Percentiles rank a stretch among this genome's conserved stretches.
phyloP scores from a whole-genome alignment of 2,888 invertebrate species.

The Prosopocoilus inquinatus region DNA sequence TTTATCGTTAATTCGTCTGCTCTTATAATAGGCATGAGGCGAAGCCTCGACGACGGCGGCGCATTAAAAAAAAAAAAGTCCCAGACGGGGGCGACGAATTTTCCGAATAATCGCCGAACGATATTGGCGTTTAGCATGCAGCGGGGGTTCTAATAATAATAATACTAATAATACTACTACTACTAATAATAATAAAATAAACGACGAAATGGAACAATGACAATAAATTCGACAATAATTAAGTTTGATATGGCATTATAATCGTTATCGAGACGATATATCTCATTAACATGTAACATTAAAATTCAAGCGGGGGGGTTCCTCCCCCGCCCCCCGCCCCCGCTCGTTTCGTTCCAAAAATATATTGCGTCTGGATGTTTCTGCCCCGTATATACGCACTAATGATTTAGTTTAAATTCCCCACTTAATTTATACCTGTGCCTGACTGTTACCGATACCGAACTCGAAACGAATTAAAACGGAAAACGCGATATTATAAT shows the following conservation, averaged over 20 bases:
- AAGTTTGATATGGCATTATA: slow-evolving; percentile 24
- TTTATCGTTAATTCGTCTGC: too few species aligned
- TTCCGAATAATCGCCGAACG: slow-evolving; percentile 16
- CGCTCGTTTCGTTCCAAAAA: not conserved
- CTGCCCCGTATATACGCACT: slow-evolving; percentile 26
- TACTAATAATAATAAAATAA: too few species aligned
- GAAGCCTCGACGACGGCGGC: too few species aligned
- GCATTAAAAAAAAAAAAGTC: too few species aligned
- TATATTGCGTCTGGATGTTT: slow-evolving; percentile 19
- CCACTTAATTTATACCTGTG: slow-evolving; percentile 30
- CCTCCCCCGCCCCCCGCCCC: too few species aligned
- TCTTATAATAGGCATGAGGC: too few species aligned
- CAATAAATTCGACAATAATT: slow-evolving; percentile 11
- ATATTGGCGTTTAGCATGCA: slow-evolving; percentile 13
- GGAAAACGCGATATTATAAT: slow-evolving; percentile 28
- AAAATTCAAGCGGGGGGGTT: slow-evolving; percentile 24
- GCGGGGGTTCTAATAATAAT: slow-evolving; percentile 7
- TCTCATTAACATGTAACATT: slow-evolving; percentile 27
- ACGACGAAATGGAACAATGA: too few species aligned
- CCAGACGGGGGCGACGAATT: slow-evolving; percentile 12
- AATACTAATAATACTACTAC: slow-evolving; percentile 16
- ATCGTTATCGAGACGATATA: slow-evolving; percentile 23
- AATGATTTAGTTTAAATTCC: slow-evolving; percentile 27
- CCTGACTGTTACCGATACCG: slow-evolving; percentile 33
- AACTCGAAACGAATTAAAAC: slow-evolving; percentile 24